phyloP scores from a whole-genome alignment of 2,888 invertebrate genomes.

The Ommatoiulus sabulosus region DNA sequence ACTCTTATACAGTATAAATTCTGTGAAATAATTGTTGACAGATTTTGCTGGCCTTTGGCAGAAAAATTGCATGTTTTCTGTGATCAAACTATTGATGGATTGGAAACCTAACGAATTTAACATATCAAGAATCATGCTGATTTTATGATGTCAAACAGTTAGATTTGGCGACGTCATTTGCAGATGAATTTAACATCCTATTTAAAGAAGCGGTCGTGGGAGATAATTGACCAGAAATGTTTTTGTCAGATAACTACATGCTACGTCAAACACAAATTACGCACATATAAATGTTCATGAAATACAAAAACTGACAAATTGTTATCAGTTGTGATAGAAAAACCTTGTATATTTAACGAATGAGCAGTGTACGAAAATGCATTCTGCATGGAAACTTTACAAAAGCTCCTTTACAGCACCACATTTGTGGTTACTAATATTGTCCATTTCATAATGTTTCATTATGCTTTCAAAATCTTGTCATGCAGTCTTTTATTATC shows the following conservation, averaged over 20 bases:
- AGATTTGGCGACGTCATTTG: not conserved
- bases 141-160: not conserved
- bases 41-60: not conserved
- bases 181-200: not conserved
- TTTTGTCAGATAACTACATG: conserved; percentile 26
- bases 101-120: too few species aligned
- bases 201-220: not conserved
- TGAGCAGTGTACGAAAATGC: conserved; percentile 43
- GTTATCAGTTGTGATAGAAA: conserved; percentile 3
- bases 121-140: too few species aligned
- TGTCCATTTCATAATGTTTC: not conserved
- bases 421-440: conserved; percentile 39
- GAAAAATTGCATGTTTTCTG: not conserved
- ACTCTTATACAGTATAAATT: not conserved
- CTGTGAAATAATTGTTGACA: too few species aligned
- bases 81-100: too few species aligned
- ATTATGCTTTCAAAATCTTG: not conserved
- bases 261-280: not conserved
- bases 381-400: conserved; percentile 40
- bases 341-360: conserved; percentile 36
- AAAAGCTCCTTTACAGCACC: conserved; percentile 15
- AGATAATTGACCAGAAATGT: not conserved
- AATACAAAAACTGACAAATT: conserved; percentile 43
- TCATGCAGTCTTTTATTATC: not conserved
- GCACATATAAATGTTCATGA: conserved; percentile 6